Base-by-base conservation (phyloP, 2,888 invertebrate species). In the Polyommatus icarus region DNA sequence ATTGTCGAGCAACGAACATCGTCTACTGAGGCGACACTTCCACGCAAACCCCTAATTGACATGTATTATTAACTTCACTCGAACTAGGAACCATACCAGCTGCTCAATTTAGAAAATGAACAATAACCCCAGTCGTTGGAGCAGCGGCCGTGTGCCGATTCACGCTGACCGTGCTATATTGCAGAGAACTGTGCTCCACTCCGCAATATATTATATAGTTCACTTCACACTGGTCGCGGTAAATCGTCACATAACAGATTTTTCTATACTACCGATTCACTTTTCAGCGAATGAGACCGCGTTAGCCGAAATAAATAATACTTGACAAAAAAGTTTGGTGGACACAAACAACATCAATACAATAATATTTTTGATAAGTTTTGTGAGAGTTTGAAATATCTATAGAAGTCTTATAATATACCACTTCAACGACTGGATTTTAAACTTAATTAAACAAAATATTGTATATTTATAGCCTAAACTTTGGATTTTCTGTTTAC, bases 71-170 rank as follows among this genome's bases (percentile, higher is more conserved):
- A 90, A 91, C 91, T 92, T 93, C 91, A 93, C 93, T 92, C 91
- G 90, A 92, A 90, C 94, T 94, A 94, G 94, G 94, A 94, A 94
- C 94, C 92, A 93, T 94, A 92, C 91, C 94, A 92, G 93, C 93
- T 92, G 92, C 91, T 94, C 94, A 92, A 92, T 94, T 94, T 93
- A 91, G 92, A 92, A 90, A 90, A 86, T 87, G 88, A 90, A 88
- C 85, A 79, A 84, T 84, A 86, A 84, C 85, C 81, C 84, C 83
- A 89, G 88, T 88, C 90, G 88, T 88, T 80, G 67, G 67, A 67
- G 29, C 29, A 18, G 29, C 61, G 24, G 15, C 20, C 29, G 20
- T 29, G 29, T 15, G 67, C 15, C 67, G 67, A 67, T 29, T 67
- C 7, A 67, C 67, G 20, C 6, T 15, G 15, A 29, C 67, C 7